Conservation (phyloP, 2,113 vertebrate genomes). For the Hystrix cristata region DNA sequence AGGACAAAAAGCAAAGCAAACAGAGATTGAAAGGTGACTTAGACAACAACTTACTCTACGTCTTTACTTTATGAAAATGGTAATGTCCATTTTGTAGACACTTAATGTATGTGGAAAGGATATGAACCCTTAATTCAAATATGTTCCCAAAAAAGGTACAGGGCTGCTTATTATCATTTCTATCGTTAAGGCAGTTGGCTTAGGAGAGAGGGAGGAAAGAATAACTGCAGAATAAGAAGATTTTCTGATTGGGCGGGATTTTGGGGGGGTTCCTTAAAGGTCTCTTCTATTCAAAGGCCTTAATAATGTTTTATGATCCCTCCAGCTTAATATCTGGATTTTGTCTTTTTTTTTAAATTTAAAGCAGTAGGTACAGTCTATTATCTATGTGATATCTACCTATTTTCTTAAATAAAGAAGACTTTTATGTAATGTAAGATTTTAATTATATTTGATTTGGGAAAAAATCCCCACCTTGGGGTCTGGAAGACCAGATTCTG, state of each 20-base stretch:
- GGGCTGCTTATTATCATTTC: background rate
- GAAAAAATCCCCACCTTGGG: background rate
- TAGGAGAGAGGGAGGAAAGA: background rate
- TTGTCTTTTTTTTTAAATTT: slow-evolving; percentile 17
- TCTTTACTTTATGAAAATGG: background rate
- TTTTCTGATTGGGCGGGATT: background rate
- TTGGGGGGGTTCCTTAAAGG: background rate
- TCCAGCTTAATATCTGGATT: background rate
- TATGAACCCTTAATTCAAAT: background rate
- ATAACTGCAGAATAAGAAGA: background rate
- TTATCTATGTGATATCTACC: background rate
- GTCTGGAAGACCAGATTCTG: background rate
- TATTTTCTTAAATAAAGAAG: background rate
- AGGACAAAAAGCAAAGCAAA: background rate
- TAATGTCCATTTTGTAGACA: background rate
- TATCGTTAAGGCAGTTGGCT: background rate
- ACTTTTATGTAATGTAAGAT: background rate
- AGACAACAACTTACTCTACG: background rate
- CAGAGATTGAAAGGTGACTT: background rate
- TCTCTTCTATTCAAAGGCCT: background rate
- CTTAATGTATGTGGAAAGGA: background rate
- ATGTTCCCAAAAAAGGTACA: background rate
- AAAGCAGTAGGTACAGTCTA: background rate
- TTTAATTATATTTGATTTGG: background rate
- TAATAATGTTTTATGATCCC: background rate